A percentile compares a stretch with the other conserved stretches of the same genome.
phyloP scores from a whole-genome alignment of 2,888 invertebrate species.

The Phyllotreta cruciferae region DNA sequence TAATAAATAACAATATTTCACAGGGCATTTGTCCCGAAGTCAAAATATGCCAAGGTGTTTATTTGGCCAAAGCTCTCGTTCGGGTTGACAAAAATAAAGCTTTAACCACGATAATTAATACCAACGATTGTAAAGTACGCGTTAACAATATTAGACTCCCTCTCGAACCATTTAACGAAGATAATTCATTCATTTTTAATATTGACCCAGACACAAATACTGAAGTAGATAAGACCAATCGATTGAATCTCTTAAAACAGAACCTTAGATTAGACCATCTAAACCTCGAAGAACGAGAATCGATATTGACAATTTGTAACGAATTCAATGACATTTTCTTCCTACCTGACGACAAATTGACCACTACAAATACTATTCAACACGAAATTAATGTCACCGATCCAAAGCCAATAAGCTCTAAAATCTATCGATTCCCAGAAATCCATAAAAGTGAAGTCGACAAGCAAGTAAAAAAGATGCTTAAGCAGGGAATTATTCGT shows the following conservation, averaged over 20 bases:
- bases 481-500: neutral
- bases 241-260: slow-evolving; percentile 1
- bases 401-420: neutral
- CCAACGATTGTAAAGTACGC: too few relatives aligned
- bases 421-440: slow-evolving; percentile 5
- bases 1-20: too few relatives aligned
- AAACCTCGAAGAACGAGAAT: slow-evolving; percentile 11
- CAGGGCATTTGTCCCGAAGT: too few relatives aligned
- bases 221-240: too few relatives aligned
- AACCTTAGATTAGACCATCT: slow-evolving; percentile 8
- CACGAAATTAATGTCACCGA: slow-evolving; percentile 2
- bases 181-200: too few relatives aligned
- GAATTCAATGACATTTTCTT: slow-evolving; percentile 15
- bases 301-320: neutral
- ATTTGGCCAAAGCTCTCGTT: too few relatives aligned
- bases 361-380: slow-evolving; percentile 1
- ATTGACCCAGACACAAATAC: too few relatives aligned
- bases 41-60: too few relatives aligned
- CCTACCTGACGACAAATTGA: slow-evolving; percentile 5
- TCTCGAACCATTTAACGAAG: too few relatives aligned
- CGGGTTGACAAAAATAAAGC: too few relatives aligned
- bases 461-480: neutral
- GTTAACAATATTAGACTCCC: too few relatives aligned
- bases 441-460: neutral
- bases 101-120: too few relatives aligned